Conservation (phyloP, 2,888 invertebrate species). For the Podabrus alpinus region DNA sequence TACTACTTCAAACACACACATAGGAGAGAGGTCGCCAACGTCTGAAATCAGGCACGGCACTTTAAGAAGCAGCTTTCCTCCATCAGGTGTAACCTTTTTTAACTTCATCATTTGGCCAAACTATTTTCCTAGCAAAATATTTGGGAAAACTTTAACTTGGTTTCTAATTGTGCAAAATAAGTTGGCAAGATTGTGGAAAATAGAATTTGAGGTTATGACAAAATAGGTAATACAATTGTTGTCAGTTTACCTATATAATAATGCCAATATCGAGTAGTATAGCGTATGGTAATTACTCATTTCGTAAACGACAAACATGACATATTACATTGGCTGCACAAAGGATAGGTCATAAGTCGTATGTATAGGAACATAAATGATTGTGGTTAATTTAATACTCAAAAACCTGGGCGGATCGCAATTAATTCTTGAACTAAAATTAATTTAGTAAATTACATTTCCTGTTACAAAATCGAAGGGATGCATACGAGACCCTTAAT, state of each 20-base stretch:
- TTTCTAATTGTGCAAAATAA: not conserved
- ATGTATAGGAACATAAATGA: not conserved
- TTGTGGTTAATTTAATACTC: not conserved
- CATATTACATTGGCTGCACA: conserved; percentile 49
- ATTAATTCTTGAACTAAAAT: conserved; percentile 11
- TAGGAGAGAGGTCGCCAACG: too few relatives aligned
- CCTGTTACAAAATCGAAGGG: not conserved
- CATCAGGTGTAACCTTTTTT: not conserved
- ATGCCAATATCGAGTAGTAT: conserved; percentile 51
- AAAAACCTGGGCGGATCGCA: conserved; percentile 6
- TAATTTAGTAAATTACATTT: conserved; percentile 2
- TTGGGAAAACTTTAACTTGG: too few relatives aligned
- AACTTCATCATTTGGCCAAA: too few relatives aligned
- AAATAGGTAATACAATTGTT: not conserved
- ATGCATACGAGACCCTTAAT: not conserved
- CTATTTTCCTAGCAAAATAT: too few relatives aligned
- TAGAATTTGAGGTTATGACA: not conserved
- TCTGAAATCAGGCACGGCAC: too few relatives aligned
- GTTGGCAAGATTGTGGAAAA: not conserved
- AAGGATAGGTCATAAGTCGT: conserved; percentile 21
- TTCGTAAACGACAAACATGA: conserved; percentile 53
- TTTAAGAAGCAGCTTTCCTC: too few relatives aligned
- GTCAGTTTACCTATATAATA: not conserved
- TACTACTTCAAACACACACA: too few relatives aligned
- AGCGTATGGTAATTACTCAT: conserved; percentile 53